Evolutionary conservation across 2,113 vertebrate species (phyloP), one percentile per base, ranked within the genome.

Genomic region (Geothlypis trichas): DNA sequence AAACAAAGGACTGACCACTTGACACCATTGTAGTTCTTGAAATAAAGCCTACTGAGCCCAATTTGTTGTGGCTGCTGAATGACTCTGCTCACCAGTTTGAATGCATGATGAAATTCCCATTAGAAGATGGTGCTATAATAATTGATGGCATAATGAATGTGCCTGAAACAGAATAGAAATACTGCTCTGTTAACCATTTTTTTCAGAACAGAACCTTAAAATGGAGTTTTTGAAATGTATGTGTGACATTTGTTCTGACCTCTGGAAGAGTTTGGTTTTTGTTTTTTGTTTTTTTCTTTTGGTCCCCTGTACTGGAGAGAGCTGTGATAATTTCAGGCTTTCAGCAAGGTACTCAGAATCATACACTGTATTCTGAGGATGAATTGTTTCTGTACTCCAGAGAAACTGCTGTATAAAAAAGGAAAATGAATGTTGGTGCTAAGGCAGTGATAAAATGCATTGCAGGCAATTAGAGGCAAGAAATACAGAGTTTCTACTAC

Each of bases 1-100:
- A 98, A 97, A 86, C 62, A 85, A 97, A 97, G 95, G 85, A 94
- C 91, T 97, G 97, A 97, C 97, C 97, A 97, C 96, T 98, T 98
- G 97, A 97, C 97, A 97, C 84, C 66, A 35, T n/a, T 87, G 87
- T 92, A 96, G 82, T 97, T 97, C 61, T 97, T 96, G 94, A 98
- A 98, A 97, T 93, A 95, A 98, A 97, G 82, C 97, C 97, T 94
- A 87, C 95, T 97, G 96, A 97, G 96, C 88, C 97, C 82, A 93
- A 63, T 97, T 97, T 97, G 95, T 97, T 94, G 96, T 95, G 96
- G 85, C 52, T 72, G 95, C 92, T 98, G 95, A 97, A 97, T 93
- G 90, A 92, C 90, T 97, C 85, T 77, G 65, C 92, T 96, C 54
- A 94, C 84, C 84, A 93, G 28, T 97, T 95, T 93, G 92, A 97